These are phyloP conservation scores for Rhodophaea formosa DNA, from an alignment of 2,888 invertebrate genomes.

Conservation along the genomic window DNA sequence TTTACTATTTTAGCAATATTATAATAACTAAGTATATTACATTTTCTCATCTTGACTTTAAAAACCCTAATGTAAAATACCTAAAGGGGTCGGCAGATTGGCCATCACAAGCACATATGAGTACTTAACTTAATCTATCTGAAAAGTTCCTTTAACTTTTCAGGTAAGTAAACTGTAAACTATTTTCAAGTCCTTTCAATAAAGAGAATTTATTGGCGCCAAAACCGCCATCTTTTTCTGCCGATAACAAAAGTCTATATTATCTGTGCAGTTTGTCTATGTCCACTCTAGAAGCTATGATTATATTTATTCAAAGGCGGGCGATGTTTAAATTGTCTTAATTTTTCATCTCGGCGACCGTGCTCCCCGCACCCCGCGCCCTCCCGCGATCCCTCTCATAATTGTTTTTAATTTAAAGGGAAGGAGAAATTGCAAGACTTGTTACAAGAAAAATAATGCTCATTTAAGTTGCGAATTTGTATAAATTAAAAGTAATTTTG, in stretches of 20 bases:
- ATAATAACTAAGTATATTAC: too few relatives aligned
- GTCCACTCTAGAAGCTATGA: slow-evolving; percentile 19
- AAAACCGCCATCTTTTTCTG: background rate
- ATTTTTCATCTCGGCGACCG: slow-evolving; percentile 73
- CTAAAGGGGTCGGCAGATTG: too few relatives aligned
- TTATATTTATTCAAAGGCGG: slow-evolving; percentile 39
- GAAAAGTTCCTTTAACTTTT: too few relatives aligned
- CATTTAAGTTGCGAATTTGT: slow-evolving; percentile 37
- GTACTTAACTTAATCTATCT: too few relatives aligned
- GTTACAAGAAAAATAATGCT: slow-evolving; percentile 59
- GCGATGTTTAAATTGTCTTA: slow-evolving; percentile 74
- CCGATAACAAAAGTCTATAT: background rate
- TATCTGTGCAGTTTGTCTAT: slow-evolving; percentile 10
- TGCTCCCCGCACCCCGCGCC: slow-evolving; percentile 32
- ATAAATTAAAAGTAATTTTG: slow-evolving; percentile 32
- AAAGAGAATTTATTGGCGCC: background rate
- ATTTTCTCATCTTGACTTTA: too few relatives aligned
- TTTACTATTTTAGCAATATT: too few relatives aligned
- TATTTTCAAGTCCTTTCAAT: too few relatives aligned
- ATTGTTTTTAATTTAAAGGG: slow-evolving; percentile 78
- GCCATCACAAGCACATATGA: too few relatives aligned
- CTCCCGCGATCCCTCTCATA: slow-evolving; percentile 49
- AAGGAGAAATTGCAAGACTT: slow-evolving; percentile 55
- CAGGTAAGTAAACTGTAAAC: too few relatives aligned
- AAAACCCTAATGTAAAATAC: too few relatives aligned